Evolutionary conservation across 2,113 vertebrate genomes (phyloP).

Genomic region (Atlantisia rogersi): DNA sequence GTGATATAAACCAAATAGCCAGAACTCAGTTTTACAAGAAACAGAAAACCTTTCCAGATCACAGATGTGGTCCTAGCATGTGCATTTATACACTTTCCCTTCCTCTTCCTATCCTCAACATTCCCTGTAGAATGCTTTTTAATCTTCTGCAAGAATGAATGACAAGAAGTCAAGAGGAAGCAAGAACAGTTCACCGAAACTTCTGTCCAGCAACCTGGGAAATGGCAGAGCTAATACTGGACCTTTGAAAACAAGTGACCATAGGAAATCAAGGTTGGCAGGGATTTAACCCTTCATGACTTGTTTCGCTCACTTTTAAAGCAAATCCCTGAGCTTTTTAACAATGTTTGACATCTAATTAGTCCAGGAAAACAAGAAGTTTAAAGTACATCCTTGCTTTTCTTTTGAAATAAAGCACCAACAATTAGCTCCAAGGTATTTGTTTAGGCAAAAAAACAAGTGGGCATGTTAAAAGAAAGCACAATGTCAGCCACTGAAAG

Average conservation of each 20-base stretch:
- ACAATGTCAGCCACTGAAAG: conserved; percentile 65
- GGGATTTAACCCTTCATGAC: conserved; percentile 80
- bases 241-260: conserved; percentile 81
- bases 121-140: neutral
- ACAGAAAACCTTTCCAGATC: conserved; percentile 43
- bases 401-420: conserved; percentile 59
- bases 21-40: conserved; percentile 69
- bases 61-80: neutral
- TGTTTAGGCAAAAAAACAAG: conserved; percentile 57
- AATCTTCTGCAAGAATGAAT: conserved; percentile 36
- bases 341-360: conserved; percentile 79
- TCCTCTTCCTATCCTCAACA: neutral
- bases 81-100: neutral
- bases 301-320: conserved; percentile 68
- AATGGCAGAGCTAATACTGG: conserved; percentile 70
- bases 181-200: conserved; percentile 53
- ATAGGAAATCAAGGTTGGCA: conserved; percentile 82
- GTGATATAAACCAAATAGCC: conserved; percentile 60
- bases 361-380: conserved; percentile 55
- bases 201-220: conserved; percentile 68
- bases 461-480: conserved; percentile 30
- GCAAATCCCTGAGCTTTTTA: conserved; percentile 57
- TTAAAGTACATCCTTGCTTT: conserved; percentile 43
- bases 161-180: conserved; percentile 40
- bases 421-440: conserved; percentile 50